Evolutionary conservation across 2,888 invertebrate species (phyloP).

Genomic region (Andrena bicolor): DNA sequence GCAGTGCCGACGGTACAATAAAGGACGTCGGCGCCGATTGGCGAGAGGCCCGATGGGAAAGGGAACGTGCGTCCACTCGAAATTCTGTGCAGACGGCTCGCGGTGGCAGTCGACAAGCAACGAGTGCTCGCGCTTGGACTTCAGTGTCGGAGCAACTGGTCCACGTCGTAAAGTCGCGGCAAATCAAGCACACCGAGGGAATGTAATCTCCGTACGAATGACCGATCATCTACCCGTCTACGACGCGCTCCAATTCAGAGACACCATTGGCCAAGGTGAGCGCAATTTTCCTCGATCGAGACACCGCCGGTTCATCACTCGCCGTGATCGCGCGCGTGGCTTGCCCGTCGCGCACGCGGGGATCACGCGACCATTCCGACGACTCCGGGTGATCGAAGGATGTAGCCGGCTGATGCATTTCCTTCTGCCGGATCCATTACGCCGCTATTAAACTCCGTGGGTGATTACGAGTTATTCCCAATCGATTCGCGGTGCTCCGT

Average conservation of each 20-base stretch:
- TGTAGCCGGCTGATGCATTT: no score
- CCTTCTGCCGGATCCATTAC: no score
- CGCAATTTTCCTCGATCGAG: neutral
- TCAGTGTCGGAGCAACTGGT: slow-evolving; percentile 84
- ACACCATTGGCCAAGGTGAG: slow-evolving; percentile 58
- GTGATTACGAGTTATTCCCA: no score
- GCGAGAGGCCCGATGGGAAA: slow-evolving; percentile 35
- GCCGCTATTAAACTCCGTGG: no score
- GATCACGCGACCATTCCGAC: no score
- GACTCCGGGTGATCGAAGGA: no score
- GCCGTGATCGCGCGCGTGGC: neutral
- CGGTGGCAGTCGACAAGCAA: slow-evolving; percentile 67
- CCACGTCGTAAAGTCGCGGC: slow-evolving; percentile 73
- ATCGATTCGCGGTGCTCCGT: no score
- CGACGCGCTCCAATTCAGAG: slow-evolving; percentile 67
- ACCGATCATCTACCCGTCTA: slow-evolving; percentile 72
- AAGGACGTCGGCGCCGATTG: slow-evolving; percentile 35
- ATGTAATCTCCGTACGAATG: slow-evolving; percentile 81
- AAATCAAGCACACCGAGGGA: slow-evolving; percentile 75
- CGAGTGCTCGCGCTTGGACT: slow-evolving; percentile 76
- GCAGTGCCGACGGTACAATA: slow-evolving; percentile 31
- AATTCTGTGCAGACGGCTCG: slow-evolving; percentile 11
- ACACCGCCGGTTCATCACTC: neutral
- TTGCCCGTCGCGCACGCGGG: neutral
- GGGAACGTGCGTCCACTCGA: slow-evolving; percentile 50